Conservation (phyloP, 2,113 vertebrate species). For the Eclectus roratus region DNA sequence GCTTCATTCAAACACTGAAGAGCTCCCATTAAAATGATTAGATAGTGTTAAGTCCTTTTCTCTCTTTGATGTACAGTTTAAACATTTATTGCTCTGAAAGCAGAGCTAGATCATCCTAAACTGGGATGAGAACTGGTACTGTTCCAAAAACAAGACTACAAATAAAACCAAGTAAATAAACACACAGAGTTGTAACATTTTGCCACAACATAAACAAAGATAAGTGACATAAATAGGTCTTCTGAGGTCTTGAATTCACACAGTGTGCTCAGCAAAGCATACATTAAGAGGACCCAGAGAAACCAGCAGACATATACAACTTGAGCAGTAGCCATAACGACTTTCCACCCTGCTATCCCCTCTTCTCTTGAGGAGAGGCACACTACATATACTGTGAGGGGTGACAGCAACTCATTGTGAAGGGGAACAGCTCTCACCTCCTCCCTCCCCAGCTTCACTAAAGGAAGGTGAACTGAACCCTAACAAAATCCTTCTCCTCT, state of each 20-base stretch:
- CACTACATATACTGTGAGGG: background rate
- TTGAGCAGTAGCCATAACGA: background rate
- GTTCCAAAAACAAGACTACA: background rate
- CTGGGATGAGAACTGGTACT: background rate
- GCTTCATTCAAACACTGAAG: background rate
- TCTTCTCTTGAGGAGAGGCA: background rate
- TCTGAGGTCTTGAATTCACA: background rate
- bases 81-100: background rate
- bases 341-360: background rate
- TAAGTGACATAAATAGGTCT: background rate
- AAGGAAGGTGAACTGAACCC: background rate
- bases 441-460: background rate
- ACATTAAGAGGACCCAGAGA: background rate
- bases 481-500: background rate
- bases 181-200: background rate
- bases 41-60: background rate
- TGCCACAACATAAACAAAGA: background rate
- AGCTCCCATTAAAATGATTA: background rate
- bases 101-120: background rate
- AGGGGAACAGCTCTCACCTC: background rate
- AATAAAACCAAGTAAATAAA: constrained; percentile 3
- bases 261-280: background rate
- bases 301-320: background rate
- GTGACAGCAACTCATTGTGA: background rate
- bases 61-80: background rate